Conservation (phyloP, 2,113 vertebrate species). For the Petaurus breviceps region DNA sequence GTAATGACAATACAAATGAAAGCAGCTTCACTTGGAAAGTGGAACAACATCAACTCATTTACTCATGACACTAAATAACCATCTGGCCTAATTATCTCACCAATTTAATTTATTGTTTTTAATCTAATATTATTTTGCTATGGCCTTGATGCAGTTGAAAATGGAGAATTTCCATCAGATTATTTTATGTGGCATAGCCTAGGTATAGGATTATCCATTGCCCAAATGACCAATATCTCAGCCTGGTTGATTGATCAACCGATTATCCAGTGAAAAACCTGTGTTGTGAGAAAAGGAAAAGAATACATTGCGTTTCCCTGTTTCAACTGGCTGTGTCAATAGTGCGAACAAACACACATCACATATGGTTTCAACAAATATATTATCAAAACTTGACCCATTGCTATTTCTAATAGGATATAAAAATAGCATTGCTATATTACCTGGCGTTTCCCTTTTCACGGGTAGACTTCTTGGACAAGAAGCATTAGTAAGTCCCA, state of each 20-base stretch:
- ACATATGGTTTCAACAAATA: neutral
- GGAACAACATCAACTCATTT: neutral
- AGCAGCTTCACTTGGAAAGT: neutral
- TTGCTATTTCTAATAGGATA: slow-evolving; percentile 39
- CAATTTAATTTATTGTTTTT: neutral
- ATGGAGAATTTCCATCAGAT: neutral
- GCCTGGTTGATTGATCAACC: neutral
- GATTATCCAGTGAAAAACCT: neutral
- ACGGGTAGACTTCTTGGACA: slow-evolving; percentile 90
- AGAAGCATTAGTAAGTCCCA: slow-evolving; percentile 90
- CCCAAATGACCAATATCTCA: neutral
- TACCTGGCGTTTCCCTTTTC: slow-evolving; percentile 96
- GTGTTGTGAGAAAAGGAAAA: neutral
- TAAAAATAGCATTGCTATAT: slow-evolving; percentile 64
- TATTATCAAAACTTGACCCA: neutral
- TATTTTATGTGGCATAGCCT: neutral
- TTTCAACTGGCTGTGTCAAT: neutral
- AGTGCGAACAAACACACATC: neutral
- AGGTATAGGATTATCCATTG: neutral
- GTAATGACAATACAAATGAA: neutral
- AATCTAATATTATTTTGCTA: neutral
- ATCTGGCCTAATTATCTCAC: neutral
- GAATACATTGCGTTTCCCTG: neutral
- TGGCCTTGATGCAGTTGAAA: neutral
- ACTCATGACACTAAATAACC: neutral